Evolutionary conservation across 2,113 vertebrate genomes (phyloP).

Genomic region (Scytalopus superciliaris): DNA sequence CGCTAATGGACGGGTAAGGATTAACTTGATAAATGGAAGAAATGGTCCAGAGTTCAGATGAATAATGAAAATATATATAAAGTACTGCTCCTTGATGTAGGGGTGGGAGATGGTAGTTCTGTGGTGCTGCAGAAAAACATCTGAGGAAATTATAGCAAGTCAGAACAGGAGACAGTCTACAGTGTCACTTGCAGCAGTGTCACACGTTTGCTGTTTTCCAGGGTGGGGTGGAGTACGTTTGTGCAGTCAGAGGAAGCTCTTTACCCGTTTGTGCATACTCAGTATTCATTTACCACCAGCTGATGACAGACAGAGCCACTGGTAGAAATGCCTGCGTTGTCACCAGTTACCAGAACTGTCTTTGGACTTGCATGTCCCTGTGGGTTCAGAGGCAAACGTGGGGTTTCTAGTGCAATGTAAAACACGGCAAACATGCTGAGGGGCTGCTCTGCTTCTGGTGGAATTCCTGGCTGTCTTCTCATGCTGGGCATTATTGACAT

Average conservation of each 20-base stretch:
- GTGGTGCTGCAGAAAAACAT: background rate
- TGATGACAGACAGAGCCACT: background rate
- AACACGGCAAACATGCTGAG: background rate
- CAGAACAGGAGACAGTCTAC: background rate
- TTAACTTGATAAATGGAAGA: background rate
- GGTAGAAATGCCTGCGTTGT: background rate
- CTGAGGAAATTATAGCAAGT: background rate
- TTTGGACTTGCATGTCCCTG: background rate
- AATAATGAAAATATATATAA: background rate
- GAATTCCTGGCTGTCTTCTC: background rate
- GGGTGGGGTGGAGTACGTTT: fast-evolving
- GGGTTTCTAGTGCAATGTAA: background rate
- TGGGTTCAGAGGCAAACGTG: background rate
- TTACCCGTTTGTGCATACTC: background rate
- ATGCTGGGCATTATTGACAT: background rate
- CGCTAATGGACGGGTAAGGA: background rate
- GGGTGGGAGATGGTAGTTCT: background rate
- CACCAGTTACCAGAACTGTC: background rate
- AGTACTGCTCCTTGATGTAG: background rate
- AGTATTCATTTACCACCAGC: background rate
- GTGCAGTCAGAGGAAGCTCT: background rate
- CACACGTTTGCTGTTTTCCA: background rate
- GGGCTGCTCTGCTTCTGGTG: background rate
- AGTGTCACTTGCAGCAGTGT: background rate
- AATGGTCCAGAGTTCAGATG: background rate